Conservation (phyloP, 2,113 vertebrate genomes). For the Zosterops borbonicus region DNA sequence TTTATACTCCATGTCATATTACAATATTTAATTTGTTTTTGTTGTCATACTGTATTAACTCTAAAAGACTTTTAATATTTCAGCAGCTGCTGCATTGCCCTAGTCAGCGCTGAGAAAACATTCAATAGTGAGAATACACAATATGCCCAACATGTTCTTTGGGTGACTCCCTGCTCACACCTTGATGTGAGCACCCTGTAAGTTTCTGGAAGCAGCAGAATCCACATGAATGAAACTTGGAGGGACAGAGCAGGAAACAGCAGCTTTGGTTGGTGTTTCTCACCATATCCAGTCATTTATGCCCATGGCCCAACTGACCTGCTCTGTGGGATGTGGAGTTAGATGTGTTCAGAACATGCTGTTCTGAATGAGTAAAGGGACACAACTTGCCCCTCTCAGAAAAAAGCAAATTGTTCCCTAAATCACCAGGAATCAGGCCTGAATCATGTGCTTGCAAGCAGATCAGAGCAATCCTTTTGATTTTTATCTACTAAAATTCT, state of each 20-base stretch:
- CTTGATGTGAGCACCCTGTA: neutral
- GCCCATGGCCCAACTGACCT: neutral
- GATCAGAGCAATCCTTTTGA: neutral
- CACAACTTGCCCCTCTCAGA: neutral
- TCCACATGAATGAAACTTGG: neutral
- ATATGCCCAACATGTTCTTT: neutral
- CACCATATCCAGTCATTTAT: neutral
- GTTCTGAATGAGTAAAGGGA: neutral
- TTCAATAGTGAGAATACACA: neutral
- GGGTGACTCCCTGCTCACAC: neutral
- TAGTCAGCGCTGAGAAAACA: neutral
- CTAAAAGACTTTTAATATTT: conserved; percentile 53
- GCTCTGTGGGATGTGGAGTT: neutral
- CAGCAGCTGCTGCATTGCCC: conserved; percentile 27
- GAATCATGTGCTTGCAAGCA: neutral
- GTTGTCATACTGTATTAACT: conserved; percentile 59
- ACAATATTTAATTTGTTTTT: conserved; percentile 69
- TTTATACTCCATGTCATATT: conserved; percentile 55
- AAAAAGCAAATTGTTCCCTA: neutral
- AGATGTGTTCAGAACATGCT: neutral
- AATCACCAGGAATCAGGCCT: neutral
- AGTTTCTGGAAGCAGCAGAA: neutral
- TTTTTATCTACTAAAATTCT: neutral
- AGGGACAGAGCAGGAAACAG: neutral
- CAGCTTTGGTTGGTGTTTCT: neutral